These are phyloP conservation scores for Philaethria dido DNA, from an alignment of 2,888 invertebrate species.

Conservation along the genomic window DNA sequence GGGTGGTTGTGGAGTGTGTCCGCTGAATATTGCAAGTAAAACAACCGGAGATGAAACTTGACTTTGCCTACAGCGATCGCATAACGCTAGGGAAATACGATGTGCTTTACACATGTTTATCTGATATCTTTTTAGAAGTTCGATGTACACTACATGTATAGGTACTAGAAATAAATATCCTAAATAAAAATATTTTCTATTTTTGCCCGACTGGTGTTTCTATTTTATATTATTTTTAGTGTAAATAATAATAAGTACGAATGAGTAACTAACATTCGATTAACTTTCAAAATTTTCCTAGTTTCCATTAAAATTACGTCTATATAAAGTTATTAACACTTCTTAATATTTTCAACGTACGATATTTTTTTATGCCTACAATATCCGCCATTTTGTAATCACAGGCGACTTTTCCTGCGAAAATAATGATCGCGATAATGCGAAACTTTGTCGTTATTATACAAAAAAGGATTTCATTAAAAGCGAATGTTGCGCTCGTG, in stretches of 20 bases:
- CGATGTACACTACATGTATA: not conserved
- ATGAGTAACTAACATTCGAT: too few species aligned
- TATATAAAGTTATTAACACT: not conserved
- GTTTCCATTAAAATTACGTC: not conserved
- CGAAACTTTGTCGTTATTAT: slow-evolving; percentile 36
- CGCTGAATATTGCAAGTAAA: slow-evolving; percentile 47
- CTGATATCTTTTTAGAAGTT: not conserved
- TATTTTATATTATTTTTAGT: too few species aligned
- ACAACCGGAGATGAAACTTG: slow-evolving; percentile 44
- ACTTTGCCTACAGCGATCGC: slow-evolving; percentile 37
- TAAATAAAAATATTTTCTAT: too few species aligned
- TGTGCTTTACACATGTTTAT: slow-evolving; percentile 19
- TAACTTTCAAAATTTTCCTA: too few species aligned
- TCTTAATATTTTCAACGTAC: not conserved
- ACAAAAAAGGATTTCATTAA: slow-evolving; percentile 31
- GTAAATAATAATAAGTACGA: too few species aligned
- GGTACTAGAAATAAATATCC: too few species aligned
- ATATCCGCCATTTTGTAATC: slow-evolving; percentile 30
- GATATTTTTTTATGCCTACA: not conserved
- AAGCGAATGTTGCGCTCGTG: slow-evolving; percentile 5
- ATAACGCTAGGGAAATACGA: slow-evolving; percentile 32
- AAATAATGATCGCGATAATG: slow-evolving; percentile 41
- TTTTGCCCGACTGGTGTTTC: too few species aligned
- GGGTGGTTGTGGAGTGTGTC: slow-evolving; percentile 55
- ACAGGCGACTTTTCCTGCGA: slow-evolving; percentile 34